Base-by-base conservation (phyloP, 2,113 vertebrate species). In the Poicephalus meyeri region DNA sequence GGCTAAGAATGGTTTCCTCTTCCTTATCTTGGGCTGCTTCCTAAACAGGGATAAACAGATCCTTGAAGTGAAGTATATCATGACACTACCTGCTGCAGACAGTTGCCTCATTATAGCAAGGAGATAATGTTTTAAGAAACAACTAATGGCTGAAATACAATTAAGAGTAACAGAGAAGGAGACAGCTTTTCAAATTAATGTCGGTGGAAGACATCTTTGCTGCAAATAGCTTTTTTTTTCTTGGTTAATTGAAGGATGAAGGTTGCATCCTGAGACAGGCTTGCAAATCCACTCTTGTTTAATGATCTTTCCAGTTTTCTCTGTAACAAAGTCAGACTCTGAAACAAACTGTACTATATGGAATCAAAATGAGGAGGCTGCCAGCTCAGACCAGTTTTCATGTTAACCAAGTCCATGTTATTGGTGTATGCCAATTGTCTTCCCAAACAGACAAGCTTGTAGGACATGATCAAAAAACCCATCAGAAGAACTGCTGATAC, bases 131-230 rank as follows among this genome's bases (percentile, higher is more conserved):
- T 91, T 93, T 81, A 72, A 69, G 78, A 89, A 86, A 15, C 26
- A 81, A 12, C 33, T 83, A 78, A 88, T 52, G 26, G 26, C 33
- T 88, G 47, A 71, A 90, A 68, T 52, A 31, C 31, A 83, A 83
- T 93, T 94, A 94, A 78, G 50, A 77, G 68, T 74, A 94, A 50
- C n/a, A 78, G 55, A 35, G 52, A n/a, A 77, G 26, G 70, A 69
- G 68, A 78, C 60, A 61, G 80, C 16, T 88, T 90, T 83, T 80
- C 52, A 3, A 90, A 88, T 94, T 77, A 68, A 56, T 60, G 39
- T 68, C 63, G 39, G 66, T 93, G 50, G 90, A 92, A 68, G 72
- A 93, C 74, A 92, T n/a, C 72, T 96, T 88, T 83, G 35, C 58
- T 88, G 61, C 64, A 83, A 88, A 88, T 64, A 52, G 60, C 64